Conservation (phyloP, 2,113 vertebrate species). For the Pungitius pungitius region DNA sequence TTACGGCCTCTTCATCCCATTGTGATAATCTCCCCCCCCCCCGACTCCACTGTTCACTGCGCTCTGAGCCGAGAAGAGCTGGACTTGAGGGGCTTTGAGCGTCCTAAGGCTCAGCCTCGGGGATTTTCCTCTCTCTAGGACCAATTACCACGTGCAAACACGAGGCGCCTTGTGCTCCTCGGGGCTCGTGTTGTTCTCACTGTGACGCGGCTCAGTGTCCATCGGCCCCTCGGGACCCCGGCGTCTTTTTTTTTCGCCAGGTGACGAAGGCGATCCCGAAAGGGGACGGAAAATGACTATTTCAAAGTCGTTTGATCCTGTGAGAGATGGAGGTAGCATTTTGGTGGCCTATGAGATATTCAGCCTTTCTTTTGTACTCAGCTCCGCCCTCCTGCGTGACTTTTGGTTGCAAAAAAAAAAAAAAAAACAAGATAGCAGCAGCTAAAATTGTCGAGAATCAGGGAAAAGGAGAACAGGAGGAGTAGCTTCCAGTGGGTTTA, state of each 20-base stretch:
- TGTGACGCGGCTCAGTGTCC: constrained; percentile 2
- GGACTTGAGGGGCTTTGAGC: constrained; percentile 70
- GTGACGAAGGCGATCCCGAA: too few relatives aligned
- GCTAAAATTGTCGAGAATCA: not conserved
- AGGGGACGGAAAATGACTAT: too few relatives aligned
- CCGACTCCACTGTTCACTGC: constrained; percentile 74
- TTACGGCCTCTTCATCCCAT: constrained; percentile 82
- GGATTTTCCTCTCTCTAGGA: constrained; percentile 65
- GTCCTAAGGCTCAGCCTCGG: constrained; percentile 53
- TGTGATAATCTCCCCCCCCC: constrained; percentile 81
- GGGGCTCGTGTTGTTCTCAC: constrained; percentile 22
- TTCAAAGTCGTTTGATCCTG: too few relatives aligned
- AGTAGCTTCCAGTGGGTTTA: constrained; percentile 7
- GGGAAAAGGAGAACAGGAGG: constrained; percentile 2
- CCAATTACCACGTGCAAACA: constrained; percentile 60
- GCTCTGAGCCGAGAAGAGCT: constrained; percentile 68
- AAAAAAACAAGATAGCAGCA: not conserved
- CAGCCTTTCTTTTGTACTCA: too few relatives aligned
- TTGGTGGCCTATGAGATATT: not conserved
- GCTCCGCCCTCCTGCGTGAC: too few relatives aligned
- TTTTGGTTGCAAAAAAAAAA: too few relatives aligned
- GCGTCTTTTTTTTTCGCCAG: too few relatives aligned
- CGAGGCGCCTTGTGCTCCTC: constrained; percentile 26
- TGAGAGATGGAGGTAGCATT: too few relatives aligned
- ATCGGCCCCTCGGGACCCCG: too few relatives aligned